Evolutionary conservation across 2,888 invertebrate genomes (phyloP), one percentile per base, ranked within the genome.

Genomic region (Autographa pulchrina): DNA sequence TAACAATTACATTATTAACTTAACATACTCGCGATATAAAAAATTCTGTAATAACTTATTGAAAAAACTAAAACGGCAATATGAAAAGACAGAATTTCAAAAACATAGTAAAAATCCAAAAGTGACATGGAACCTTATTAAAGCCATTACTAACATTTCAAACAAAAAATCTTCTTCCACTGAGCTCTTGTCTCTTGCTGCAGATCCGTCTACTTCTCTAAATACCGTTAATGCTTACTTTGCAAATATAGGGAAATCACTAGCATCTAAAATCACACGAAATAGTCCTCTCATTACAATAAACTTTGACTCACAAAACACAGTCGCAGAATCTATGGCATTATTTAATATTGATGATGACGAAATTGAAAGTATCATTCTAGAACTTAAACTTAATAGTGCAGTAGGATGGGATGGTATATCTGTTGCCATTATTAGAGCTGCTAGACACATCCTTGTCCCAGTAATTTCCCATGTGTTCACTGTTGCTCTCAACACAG

Each of bases 171-270:
- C 48, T 48, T n/a, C 48, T 48, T n/a, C 48, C 7, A 48, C 4
- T 13, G n/a, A 48, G 16, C 48, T 48, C n/a, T 8, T 48, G 11
- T 48, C 48, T 8, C 48, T 48, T 48, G 7, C 16, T 48, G n/a
- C 48, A 1, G 48, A 48, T n/a, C 48, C 48, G 48, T 48, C 48
- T 48, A 48, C 48, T 48, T 48, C 48, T 11, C 48, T 48, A n/a
- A 13, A 48, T 48, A n/a, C 48, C n/a, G 48, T 48, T n/a, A 48
- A 48, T 13, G 48, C n/a, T 4, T 48, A 48, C n/a, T 48, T 48
- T n/a, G 48, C 48, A n/a, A 48, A 48, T 48, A n/a, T 48, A 48
- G 48, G 48, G 11, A 48, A 48, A 48, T 48, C 48, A 48, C n/a
- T 48, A n/a, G n/a, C 48, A 11, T 48, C 48, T 48, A 48, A 48